Percentiles rank a stretch among this genome's conserved stretches.
These are phyloP conservation scores for Sylvilagus floridanus DNA, from an alignment of 2,797 vertebrate species.

Conservation along the genomic window DNA sequence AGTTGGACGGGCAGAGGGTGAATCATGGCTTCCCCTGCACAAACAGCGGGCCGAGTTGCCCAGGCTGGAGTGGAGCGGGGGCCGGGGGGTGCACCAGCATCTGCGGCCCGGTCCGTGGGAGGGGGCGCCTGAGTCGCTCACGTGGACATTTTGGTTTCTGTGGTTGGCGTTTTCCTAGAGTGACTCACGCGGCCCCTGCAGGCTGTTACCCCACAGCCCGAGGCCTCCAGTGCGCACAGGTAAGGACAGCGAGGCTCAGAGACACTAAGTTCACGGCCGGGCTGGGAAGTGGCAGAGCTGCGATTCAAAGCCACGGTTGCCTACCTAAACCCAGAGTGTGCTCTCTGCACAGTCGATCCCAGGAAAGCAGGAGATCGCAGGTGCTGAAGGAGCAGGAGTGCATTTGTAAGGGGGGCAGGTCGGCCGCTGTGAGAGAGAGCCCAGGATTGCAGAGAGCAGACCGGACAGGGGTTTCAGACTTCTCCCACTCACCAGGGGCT, in stretches of 20 bases:
- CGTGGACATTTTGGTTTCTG: conserved; percentile 63
- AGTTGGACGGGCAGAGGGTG: neutral
- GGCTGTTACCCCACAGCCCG: neutral
- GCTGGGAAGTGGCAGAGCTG: neutral
- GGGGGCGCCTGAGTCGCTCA: conserved; percentile 51
- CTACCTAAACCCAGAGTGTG: neutral
- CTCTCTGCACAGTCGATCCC: neutral
- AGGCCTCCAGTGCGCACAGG: neutral
- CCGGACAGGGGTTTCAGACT: neutral
- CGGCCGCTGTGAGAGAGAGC: neutral
- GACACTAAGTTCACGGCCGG: neutral
- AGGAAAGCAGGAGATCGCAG: neutral
- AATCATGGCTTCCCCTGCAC: conserved; percentile 59
- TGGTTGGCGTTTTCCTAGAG: conserved; percentile 68
- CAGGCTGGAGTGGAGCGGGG: neutral
- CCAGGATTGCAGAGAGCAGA: neutral
- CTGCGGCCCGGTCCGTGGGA: conserved; percentile 58
- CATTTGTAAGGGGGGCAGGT: neutral
- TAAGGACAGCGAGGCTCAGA: conserved; percentile 4
- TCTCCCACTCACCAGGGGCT: neutral
- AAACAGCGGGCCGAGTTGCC: neutral
- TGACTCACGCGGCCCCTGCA: conserved; percentile 70
- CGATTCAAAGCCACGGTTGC: neutral
- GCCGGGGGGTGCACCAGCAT: conserved; percentile 19
- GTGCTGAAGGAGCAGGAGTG: neutral